A percentile compares a stretch with the other conserved stretches of the same genome.
These are phyloP conservation scores for Tyrannus savana DNA, from an alignment of 2,113 vertebrate genomes.

Conservation along the genomic window DNA sequence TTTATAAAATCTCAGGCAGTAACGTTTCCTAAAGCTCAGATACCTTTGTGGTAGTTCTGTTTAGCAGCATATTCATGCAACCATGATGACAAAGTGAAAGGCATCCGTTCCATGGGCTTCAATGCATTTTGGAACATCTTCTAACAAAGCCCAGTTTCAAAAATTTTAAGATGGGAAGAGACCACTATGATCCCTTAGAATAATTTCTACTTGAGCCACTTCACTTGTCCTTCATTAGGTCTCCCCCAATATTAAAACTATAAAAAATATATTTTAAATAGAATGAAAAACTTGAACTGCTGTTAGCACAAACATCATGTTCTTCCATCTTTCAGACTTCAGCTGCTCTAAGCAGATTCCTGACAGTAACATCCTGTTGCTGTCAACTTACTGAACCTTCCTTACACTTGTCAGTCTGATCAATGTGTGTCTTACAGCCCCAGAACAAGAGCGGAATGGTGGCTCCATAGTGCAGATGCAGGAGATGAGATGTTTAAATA, in stretches of 20 bases:
- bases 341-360: neutral
- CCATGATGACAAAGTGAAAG: neutral
- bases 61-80: neutral
- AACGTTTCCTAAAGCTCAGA: neutral
- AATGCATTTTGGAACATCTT: neutral
- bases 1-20: conserved; percentile 12
- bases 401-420: neutral
- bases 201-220: neutral
- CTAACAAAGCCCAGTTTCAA: neutral
- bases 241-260: neutral
- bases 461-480: neutral
- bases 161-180: neutral
- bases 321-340: neutral
- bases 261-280: neutral
- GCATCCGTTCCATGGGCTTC: neutral
- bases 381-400: neutral
- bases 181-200: neutral
- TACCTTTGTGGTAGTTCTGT: neutral
- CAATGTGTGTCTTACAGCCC: neutral
- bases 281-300: neutral
- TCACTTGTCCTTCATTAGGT: neutral
- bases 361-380: neutral
- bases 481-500: neutral
- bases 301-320: neutral
- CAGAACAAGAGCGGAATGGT: neutral